Percentiles rank a stretch among this genome's conserved stretches.
phyloP scores from a whole-genome alignment of 2,888 invertebrate species.

The Drosophila mercatorum region DNA sequence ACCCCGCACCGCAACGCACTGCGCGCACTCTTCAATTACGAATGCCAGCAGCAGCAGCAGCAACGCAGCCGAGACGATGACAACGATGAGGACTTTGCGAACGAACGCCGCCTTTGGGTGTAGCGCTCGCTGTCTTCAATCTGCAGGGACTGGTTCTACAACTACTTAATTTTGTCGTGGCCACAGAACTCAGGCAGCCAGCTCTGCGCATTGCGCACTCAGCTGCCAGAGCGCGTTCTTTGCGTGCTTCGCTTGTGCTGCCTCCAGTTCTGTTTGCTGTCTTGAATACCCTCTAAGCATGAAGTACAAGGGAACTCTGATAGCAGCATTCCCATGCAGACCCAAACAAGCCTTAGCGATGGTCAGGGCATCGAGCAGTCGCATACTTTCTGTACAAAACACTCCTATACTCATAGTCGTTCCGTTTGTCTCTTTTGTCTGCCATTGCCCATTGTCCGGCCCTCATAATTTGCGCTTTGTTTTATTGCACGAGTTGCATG shows the following conservation, averaged over 20 bases:
- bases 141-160: slow-evolving; percentile 72
- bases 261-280: slow-evolving; percentile 50
- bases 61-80: slow-evolving; percentile 32
- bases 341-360: fast-evolving
- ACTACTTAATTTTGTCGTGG: slow-evolving; percentile 73
- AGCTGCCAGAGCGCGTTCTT: slow-evolving; percentile 41
- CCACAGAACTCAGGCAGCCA: slow-evolving; percentile 17
- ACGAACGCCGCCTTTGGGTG: slow-evolving; percentile 44
- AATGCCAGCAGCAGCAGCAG: slow-evolving; percentile 38
- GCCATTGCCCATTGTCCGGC: slow-evolving; percentile 42
- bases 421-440: slow-evolving; percentile 35
- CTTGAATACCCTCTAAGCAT: slow-evolving; percentile 23
- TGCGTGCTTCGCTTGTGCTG: slow-evolving; percentile 42
- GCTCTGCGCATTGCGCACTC: slow-evolving; percentile 29
- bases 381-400: background rate
- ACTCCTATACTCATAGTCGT: background rate
- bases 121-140: slow-evolving; percentile 48
- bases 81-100: slow-evolving; percentile 31
- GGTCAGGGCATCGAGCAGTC: slow-evolving; percentile 15
- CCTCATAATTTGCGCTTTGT: slow-evolving; percentile 77
- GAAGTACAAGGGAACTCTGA: background rate
- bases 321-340: too few relatives aligned
- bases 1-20: slow-evolving; percentile 34
- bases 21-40: slow-evolving; percentile 74
- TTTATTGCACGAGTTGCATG: slow-evolving; percentile 66